Conservation (phyloP, 2,888 invertebrate species). For the Dorcus parallelipipedus region DNA sequence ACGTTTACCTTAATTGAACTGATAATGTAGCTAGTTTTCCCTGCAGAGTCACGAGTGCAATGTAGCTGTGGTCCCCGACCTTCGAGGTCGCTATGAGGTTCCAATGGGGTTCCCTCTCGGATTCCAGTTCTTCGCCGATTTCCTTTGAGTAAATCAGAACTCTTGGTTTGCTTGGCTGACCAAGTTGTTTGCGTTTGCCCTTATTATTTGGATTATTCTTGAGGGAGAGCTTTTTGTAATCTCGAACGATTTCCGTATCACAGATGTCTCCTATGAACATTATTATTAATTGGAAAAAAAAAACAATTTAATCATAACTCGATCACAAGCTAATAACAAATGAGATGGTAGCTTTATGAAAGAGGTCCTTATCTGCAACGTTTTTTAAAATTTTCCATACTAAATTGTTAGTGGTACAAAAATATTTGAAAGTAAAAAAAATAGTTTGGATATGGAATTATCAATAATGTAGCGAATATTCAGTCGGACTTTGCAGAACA, state of each 20-base stretch:
- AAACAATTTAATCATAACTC: background rate
- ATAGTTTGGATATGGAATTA: too few species aligned
- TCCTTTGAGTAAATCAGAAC: conserved; percentile 60
- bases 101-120: conserved; percentile 59
- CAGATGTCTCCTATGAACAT: conserved; percentile 52
- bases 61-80: conserved; percentile 59
- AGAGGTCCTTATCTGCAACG: too few species aligned
- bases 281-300: background rate
- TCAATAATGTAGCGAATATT: too few species aligned
- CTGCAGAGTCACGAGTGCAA: conserved; percentile 62
- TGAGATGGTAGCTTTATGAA: too few species aligned
- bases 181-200: conserved; percentile 50
- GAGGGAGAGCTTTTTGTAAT: conserved; percentile 61
- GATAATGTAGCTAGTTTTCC: conserved; percentile 62
- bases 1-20: conserved; percentile 52
- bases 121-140: conserved; percentile 51
- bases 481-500: too few species aligned
- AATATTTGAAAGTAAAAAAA: too few species aligned
- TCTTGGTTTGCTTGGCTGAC: conserved; percentile 61
- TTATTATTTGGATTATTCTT: conserved; percentile 42
- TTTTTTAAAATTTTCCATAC: background rate
- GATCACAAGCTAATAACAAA: background rate
- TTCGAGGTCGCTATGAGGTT: conserved; percentile 57
- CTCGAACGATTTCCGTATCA: conserved; percentile 74
- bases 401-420: too few species aligned